Conservation (phyloP, 2,113 vertebrate species). For the Microtus oregoni region DNA sequence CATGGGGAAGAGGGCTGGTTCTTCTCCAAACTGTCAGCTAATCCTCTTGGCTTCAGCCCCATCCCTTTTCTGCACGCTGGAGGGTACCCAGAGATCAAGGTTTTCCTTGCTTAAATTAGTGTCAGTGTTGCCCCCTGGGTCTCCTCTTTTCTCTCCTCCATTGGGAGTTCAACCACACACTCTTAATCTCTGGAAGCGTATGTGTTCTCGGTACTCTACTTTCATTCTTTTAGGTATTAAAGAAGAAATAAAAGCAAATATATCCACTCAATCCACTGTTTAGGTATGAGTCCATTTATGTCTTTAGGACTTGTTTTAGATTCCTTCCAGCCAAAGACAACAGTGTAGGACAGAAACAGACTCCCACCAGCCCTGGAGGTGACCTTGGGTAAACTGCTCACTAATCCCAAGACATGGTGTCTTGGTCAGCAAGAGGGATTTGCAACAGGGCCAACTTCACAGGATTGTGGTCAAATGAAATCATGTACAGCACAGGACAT, state of each 20-base stretch:
- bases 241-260: not conserved
- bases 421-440: not conserved
- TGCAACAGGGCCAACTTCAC: not conserved
- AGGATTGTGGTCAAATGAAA: not conserved
- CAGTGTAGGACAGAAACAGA: not conserved
- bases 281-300: not conserved
- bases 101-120: not conserved
- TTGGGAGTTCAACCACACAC: not conserved
- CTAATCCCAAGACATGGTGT: not conserved
- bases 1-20: not conserved
- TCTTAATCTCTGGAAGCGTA: not conserved
- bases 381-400: not conserved
- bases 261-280: not conserved
- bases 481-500: not conserved
- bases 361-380: not conserved
- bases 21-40: not conserved
- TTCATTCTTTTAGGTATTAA: not conserved
- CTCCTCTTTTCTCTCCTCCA: not conserved
- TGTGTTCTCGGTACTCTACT: not conserved
- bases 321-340: not conserved
- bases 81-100: not conserved
- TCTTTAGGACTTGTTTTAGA: not conserved
- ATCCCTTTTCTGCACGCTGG: not conserved
- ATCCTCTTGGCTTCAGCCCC: not conserved
- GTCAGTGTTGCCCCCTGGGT: not conserved